These are phyloP conservation scores for Cephus spinipes DNA, from an alignment of 2,888 invertebrate species.

Conservation along the genomic window DNA sequence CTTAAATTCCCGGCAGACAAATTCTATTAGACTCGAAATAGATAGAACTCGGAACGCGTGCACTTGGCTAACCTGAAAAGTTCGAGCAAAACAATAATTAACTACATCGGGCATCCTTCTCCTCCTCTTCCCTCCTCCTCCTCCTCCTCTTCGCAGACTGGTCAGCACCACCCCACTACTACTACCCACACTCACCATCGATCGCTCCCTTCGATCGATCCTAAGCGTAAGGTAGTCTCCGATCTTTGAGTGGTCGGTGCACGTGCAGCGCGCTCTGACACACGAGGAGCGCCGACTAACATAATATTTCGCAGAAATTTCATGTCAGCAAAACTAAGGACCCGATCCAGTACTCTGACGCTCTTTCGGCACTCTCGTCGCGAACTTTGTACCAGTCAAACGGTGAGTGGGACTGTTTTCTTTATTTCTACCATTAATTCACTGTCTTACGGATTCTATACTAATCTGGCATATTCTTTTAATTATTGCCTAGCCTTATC, in stretches of 20 bases:
- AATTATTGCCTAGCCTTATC: neutral
- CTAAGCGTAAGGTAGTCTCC: neutral
- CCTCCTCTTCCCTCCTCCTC: neutral
- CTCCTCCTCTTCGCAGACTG: neutral
- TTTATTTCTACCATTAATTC: conserved; percentile 2
- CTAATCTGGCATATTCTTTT: neutral
- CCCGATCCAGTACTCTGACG: conserved; percentile 17
- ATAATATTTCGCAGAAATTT: conserved; percentile 47
- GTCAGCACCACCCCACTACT: neutral
- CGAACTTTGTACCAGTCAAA: conserved; percentile 28
- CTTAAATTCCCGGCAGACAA: no score
- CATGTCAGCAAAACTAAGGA: conserved; percentile 45
- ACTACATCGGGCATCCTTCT: no score
- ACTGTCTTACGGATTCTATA: conserved; percentile 1
- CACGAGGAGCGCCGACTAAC: conserved; percentile 27
- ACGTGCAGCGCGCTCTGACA: conserved; percentile 22
- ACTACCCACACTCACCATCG: neutral
- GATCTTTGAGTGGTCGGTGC: conserved; percentile 18
- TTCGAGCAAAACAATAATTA: no score
- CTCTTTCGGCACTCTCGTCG: conserved; percentile 12
- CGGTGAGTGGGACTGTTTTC: conserved; percentile 30
- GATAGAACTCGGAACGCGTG: no score
- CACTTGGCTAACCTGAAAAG: no score
- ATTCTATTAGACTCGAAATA: no score
- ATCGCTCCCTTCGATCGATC: neutral